Evolutionary conservation across 1,140 invertebrate genomes (phyloP).

Genomic region (Babylonia areolata): DNA sequence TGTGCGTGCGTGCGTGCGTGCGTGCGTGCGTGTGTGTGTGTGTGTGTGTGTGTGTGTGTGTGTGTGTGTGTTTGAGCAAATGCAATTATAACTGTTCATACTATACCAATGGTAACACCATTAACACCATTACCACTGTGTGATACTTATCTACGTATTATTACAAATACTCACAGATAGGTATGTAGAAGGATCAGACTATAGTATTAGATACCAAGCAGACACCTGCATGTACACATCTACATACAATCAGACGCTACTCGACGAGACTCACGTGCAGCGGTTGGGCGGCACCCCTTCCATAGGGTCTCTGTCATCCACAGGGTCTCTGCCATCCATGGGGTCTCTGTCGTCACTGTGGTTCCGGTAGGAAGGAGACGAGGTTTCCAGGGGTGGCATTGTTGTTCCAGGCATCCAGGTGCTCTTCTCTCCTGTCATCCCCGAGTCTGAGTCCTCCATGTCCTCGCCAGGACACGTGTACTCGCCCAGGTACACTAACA

Average conservation of each 20-base stretch:
- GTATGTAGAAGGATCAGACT: no score
- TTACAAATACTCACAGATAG: no score
- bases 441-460: not conserved
- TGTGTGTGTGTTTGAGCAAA: not conserved
- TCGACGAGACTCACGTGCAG: constrained; percentile 4
- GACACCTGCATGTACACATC: no score
- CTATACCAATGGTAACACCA: no score
- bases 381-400: no score
- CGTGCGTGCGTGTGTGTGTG: not conserved
- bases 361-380: not conserved
- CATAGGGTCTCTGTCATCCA: not conserved
- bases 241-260: no score
- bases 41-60: not conserved
- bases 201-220: no score
- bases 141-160: no score
- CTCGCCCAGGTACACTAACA: not conserved
- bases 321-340: not conserved
- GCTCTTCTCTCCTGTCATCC: not conserved
- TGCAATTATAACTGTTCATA: no score
- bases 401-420: not conserved
- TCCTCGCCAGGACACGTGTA: not conserved
- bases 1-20: not conserved
- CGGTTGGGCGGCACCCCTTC: not conserved
- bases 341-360: not conserved
- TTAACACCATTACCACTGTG: no score